These are phyloP conservation scores for Drosophila basisetae DNA, from an alignment of 2,888 invertebrate genomes.

Conservation along the genomic window DNA sequence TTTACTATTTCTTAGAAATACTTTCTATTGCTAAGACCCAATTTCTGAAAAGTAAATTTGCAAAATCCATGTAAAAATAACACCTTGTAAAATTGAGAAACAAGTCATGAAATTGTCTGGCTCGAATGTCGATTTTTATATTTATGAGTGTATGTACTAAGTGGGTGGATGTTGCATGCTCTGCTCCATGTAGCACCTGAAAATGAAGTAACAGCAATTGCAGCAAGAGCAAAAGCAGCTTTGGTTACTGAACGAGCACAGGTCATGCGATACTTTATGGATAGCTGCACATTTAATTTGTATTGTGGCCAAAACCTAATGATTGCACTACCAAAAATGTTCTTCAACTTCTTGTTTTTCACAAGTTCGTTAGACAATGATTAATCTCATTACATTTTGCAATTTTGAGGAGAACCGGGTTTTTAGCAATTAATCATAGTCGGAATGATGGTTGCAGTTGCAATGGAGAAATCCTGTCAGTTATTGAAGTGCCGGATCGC, in stretches of 20 bases:
- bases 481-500: slow-evolving; percentile 3
- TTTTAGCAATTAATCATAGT: slow-evolving; percentile 7
- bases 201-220: slow-evolving; percentile 39
- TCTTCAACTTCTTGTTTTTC: neutral
- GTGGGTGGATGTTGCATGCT: slow-evolving; percentile 8
- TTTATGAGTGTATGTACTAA: neutral
- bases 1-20: too few relatives aligned
- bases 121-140: neutral
- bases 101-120: neutral
- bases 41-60: neutral
- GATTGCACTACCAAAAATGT: slow-evolving; percentile 17
- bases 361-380: slow-evolving; percentile 29
- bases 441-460: neutral
- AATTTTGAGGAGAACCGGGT: neutral
- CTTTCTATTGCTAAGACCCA: too few relatives aligned
- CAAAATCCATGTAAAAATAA: neutral
- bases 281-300: slow-evolving; percentile 58
- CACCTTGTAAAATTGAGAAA: neutral
- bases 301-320: slow-evolving; percentile 37
- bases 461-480: neutral
- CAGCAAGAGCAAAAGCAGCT: slow-evolving; percentile 14
- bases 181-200: slow-evolving; percentile 1
- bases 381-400: slow-evolving; percentile 26
- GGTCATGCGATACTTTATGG: slow-evolving; percentile 58
- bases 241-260: slow-evolving; percentile 24